phyloP scores from a whole-genome alignment of 2,113 vertebrate genomes.

The Anhinga anhinga region DNA sequence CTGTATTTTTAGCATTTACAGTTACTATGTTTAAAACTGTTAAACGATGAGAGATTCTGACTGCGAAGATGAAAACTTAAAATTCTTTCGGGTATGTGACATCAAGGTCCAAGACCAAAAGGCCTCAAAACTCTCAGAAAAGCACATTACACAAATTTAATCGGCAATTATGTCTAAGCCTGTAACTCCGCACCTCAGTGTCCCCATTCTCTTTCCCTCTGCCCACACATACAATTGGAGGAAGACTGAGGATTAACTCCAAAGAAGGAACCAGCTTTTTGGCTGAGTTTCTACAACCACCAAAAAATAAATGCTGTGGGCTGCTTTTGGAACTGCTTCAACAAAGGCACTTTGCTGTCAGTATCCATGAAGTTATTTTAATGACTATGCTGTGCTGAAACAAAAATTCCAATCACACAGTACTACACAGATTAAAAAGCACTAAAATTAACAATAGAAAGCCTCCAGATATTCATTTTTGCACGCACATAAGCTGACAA shows the following conservation, averaged over 20 bases:
- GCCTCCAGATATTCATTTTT: neutral
- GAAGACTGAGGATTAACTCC: constrained; percentile 7
- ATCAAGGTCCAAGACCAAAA: neutral
- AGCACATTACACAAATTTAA: neutral
- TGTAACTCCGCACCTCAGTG: neutral
- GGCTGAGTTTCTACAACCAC: neutral
- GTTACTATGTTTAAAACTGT: neutral
- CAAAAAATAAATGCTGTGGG: constrained; percentile 22
- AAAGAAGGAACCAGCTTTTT: neutral
- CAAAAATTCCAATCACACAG: neutral
- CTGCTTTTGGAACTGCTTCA: constrained; percentile 33
- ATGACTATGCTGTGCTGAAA: neutral
- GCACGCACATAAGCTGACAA: neutral
- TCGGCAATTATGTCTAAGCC: neutral
- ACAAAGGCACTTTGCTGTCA: constrained; percentile 14
- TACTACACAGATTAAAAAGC: neutral
- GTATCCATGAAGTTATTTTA: neutral
- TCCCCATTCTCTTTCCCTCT: neutral
- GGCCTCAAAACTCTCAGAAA: neutral
- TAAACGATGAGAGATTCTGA: neutral
- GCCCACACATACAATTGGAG: neutral
- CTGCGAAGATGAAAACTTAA: neutral
- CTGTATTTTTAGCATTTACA: neutral
- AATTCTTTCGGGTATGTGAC: neutral
- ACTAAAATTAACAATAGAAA: neutral